Conservation (phyloP, 2,888 invertebrate species). For the Abscondita cerata region DNA sequence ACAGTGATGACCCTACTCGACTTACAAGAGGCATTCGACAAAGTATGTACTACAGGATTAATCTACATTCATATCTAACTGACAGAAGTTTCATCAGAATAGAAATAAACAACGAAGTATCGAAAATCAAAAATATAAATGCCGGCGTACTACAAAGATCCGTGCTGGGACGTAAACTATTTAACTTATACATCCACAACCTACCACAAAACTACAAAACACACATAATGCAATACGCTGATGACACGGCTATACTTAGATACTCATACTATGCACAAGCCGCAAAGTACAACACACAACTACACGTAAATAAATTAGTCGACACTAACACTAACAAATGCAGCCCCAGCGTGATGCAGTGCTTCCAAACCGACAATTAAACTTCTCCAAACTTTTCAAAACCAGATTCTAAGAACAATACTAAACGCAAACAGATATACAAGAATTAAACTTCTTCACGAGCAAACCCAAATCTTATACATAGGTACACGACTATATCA, state of each 20-base stretch:
- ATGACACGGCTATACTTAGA: slow-evolving; percentile 41
- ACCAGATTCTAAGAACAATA: slow-evolving; percentile 24
- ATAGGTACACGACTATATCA: neutral
- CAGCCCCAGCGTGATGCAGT: slow-evolving; percentile 38
- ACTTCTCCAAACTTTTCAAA: slow-evolving; percentile 37
- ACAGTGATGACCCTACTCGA: too few species aligned
- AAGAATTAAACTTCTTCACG: neutral
- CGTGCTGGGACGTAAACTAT: slow-evolving; percentile 32
- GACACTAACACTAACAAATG: slow-evolving; percentile 44
- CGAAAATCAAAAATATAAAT: neutral
- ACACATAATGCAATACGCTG: slow-evolving; percentile 35
- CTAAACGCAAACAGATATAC: slow-evolving; percentile 10
- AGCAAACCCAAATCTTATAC: neutral
- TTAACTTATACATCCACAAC: slow-evolving; percentile 34
- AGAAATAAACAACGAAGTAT: neutral
- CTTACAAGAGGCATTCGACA: slow-evolving; percentile 46
- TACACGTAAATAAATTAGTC: slow-evolving; percentile 23
- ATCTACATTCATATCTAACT: neutral
- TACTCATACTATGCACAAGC: too few species aligned
- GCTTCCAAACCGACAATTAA: slow-evolving; percentile 24
- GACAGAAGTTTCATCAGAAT: slow-evolving; percentile 4
- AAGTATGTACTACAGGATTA: slow-evolving; percentile 47
- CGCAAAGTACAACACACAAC: too few species aligned
- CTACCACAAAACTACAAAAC: slow-evolving; percentile 26
- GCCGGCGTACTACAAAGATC: slow-evolving; percentile 37